Percentiles rank a stretch among this genome's conserved stretches.
These are phyloP conservation scores for Bettongia penicillata DNA, from an alignment of 2,113 vertebrate species.

Conservation along the genomic window DNA sequence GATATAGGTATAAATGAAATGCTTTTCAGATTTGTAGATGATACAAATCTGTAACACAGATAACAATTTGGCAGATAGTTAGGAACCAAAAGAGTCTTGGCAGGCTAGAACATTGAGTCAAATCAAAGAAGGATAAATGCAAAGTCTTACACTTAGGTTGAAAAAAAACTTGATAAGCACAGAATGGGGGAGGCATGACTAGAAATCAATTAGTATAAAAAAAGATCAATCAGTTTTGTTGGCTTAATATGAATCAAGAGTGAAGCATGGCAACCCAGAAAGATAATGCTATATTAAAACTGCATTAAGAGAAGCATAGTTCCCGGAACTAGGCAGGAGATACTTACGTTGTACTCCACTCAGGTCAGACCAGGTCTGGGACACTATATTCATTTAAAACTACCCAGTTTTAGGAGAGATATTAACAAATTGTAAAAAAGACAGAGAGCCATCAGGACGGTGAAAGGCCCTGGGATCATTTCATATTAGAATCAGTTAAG, in stretches of 20 bases:
- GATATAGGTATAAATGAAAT: background rate
- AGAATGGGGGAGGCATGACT: background rate
- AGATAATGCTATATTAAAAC: background rate
- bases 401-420: background rate
- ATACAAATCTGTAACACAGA: background rate
- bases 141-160: background rate
- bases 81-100: background rate
- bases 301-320: background rate
- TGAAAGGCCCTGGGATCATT: background rate
- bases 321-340: background rate
- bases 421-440: background rate
- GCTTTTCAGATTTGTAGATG: background rate
- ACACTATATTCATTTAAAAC: background rate
- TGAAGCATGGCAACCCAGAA: background rate
- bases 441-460: background rate
- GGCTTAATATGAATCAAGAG: background rate
- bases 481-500: background rate
- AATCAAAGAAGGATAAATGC: background rate
- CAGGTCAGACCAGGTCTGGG: background rate
- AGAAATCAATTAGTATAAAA: background rate
- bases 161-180: background rate
- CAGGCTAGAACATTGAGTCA: background rate
- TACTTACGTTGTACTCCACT: background rate
- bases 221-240: background rate
- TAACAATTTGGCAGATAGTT: background rate